These are phyloP conservation scores for Diabrotica balteata DNA, from an alignment of 2,888 invertebrate species.

Conservation along the genomic window DNA sequence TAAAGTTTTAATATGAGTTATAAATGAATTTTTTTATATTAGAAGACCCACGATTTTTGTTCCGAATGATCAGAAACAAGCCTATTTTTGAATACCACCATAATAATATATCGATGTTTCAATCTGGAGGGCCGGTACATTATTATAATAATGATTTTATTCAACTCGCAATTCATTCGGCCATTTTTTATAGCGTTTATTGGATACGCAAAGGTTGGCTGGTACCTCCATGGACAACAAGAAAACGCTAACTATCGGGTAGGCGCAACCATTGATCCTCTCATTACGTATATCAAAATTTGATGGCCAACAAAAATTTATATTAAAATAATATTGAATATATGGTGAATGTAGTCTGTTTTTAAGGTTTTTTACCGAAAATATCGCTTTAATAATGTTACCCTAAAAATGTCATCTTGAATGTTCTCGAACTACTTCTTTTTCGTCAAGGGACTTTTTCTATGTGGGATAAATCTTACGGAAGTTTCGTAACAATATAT, in stretches of 20 bases:
- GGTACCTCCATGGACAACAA: slow-evolving; percentile 7
- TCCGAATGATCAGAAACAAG: background rate
- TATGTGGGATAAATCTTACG: no score
- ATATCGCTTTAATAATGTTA: no score
- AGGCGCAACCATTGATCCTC: slow-evolving; percentile 10
- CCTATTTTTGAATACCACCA: slow-evolving; percentile 26
- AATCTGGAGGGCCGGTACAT: slow-evolving; percentile 28
- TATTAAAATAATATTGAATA: no score
- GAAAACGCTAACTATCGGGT: slow-evolving; percentile 17
- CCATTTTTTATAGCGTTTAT: slow-evolving; percentile 27
- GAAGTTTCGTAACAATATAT: no score
- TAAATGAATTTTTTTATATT: no score
- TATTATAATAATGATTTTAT: slow-evolving; percentile 33
- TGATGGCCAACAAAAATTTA: background rate
- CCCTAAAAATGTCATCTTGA: no score
- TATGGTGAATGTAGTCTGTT: no score
- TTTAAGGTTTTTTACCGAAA: no score
- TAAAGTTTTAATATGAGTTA: no score
- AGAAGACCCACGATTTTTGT: no score
- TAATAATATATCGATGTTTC: slow-evolving; percentile 35
- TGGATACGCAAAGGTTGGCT: slow-evolving; percentile 17
- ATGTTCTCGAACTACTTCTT: no score
- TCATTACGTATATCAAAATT: slow-evolving; percentile 18
- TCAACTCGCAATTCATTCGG: slow-evolving; percentile 30
- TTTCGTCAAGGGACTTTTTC: no score